Percentiles rank a stretch among this genome's conserved stretches.
These are phyloP conservation scores for Idaea aversata DNA, from an alignment of 2,888 invertebrate species.

Conservation along the genomic window DNA sequence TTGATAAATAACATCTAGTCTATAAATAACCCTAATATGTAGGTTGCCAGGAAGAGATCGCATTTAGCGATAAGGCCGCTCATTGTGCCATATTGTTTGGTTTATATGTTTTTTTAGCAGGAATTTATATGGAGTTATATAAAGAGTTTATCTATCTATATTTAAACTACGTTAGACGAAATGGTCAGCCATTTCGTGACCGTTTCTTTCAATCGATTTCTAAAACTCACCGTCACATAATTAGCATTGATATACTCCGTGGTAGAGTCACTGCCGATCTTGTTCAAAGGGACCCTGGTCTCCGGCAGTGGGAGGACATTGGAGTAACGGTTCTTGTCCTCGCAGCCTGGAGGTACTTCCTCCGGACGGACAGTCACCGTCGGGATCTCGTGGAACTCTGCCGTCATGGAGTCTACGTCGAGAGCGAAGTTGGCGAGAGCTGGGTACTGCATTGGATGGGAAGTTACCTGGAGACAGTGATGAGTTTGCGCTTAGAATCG, in stretches of 20 bases:
- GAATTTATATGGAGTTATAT: too few species aligned
- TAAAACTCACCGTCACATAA: constrained; percentile 89
- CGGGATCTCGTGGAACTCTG: constrained; percentile 91
- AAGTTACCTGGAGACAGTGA: constrained; percentile 74
- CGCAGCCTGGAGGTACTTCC: constrained; percentile 92
- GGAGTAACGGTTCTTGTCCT: constrained; percentile 94
- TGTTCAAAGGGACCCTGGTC: constrained; percentile 89
- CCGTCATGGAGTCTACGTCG: constrained; percentile 85
- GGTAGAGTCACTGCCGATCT: constrained; percentile 86
- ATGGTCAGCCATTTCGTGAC: too few species aligned
- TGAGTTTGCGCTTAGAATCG: neutral
- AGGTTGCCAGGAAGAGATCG: too few species aligned
- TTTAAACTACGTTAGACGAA: too few species aligned
- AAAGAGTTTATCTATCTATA: too few species aligned
- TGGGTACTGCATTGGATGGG: constrained; percentile 88
- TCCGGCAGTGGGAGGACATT: constrained; percentile 97
- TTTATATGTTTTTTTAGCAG: too few species aligned
- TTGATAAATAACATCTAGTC: too few species aligned
- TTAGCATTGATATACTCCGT: constrained; percentile 97
- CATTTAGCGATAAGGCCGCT: too few species aligned
- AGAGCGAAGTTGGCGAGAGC: constrained; percentile 87
- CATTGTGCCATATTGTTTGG: too few species aligned
- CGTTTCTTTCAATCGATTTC: neutral
- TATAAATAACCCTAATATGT: too few species aligned
- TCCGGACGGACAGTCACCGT: constrained; percentile 88